Evolutionary conservation across 92 coral and sea anemone genomes (phyloP), one percentile per base, ranked within the genome.

Genomic region (Bergia puertoricense): DNA sequence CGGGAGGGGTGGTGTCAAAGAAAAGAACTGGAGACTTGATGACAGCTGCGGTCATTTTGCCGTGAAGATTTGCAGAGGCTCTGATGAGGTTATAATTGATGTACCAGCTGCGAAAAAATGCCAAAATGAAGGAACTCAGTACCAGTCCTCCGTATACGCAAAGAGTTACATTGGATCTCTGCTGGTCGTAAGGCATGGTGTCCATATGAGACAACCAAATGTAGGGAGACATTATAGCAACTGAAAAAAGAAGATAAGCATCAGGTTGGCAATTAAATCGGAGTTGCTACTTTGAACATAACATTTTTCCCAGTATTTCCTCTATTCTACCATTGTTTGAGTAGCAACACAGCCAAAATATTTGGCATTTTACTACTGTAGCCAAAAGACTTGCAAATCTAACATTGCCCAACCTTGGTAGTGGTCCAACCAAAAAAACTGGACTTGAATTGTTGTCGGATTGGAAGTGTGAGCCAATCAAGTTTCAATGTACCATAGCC

Each of bases 1-100:
- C 95, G n/a, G 84, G 88, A 9, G 95, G 91, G 56, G 88, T 92
- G 30, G 93, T 92, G 74, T 92, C 95, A 76, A 92, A 90, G 90
- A 92, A 92, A 18, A 92, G 22, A 76, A 92, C 93, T 38, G 95
- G 95, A 13, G 95, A 89, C 45, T 92, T 90, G 16, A 92, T 59
- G 56, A 92, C 86, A 59, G 95, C 86, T n/a, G 69, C 42, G 8
- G 85, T 74, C 93, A 92, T 92, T 79, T 68, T 90, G 88, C 81
- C 59, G 82, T 92, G 95, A 41, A 90, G 95, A 43, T 92, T 92
- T 84, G 69, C 86, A 46, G 95, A 92, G 30, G 95, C 81, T 4
- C 86, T 91, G 42, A 90, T 43, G 20, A 86, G 23, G 22, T 86
- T 66, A 85, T 82, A 68, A 54, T 81, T 83, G 7, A 89, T 46